Base-by-base conservation (phyloP, 2,113 vertebrate genomes). In the Capreolus pygargus region DNA sequence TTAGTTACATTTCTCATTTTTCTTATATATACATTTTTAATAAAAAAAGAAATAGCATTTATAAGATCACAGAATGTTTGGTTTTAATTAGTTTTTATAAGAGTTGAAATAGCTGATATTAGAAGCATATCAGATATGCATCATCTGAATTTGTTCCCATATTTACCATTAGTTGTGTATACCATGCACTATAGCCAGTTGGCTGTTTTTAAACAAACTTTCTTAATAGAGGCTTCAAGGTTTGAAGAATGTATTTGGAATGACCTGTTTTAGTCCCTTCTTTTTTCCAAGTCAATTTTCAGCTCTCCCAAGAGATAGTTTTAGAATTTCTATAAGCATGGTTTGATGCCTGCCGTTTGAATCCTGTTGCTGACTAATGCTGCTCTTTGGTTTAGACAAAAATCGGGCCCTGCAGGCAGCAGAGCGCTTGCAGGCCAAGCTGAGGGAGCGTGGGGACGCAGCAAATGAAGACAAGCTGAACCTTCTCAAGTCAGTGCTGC, bases 371-470 rank as follows among this genome's bases (percentile, higher is more conserved):
- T 98, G 86, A 98, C 64, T 88, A 60, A 45, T 30, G 82, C 27
- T 96, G 9, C 17, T 97, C 97, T 61, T 98, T 12, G 1, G 86
- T 97, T 13, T 98, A 99, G 99, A 99, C 98, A 99, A 99, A 15
- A 99, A 99, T 98, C 99, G 99, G 97, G 99, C 99, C 97, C 99
- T 99, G 95, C 99, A 99, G 99, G 99, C 99, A 43, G 99, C 99
- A 97, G 99, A 99, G 94, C 99, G 99, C 85, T 99, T 99, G 96
- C 99, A 99, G 98, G 98, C 98, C 96, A 99, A 99, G 97, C 99
- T 99, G 90, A 99, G 99, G 87, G 99, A 99, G 98, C 99, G 99
- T 93, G 99, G 99, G 91, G 99, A 99, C 93, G 57, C 98, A 95
- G 99, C 99, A 64, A 99, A 99, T 0, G 99, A 99, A 96, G 99